Base-by-base conservation (phyloP, 2,797 vertebrate species). In the Vireo griseus region DNA sequence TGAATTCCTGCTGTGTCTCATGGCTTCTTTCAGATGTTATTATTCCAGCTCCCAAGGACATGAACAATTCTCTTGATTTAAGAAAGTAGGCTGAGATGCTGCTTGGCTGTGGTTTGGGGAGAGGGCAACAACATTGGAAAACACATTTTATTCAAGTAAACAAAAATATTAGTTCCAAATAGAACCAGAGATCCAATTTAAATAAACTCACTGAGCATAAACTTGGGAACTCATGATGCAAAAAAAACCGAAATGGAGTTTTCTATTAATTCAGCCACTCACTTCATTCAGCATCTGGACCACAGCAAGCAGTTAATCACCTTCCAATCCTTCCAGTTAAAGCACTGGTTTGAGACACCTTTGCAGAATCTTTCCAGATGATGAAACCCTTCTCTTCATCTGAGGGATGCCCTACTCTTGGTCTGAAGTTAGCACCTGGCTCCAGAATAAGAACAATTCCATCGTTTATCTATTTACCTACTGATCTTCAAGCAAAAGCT, bases 121-220 rank as follows among this genome's bases (percentile, higher is more conserved):
- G 26, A 54, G 57, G 50, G 18, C 21, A 86, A 57, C n/a, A 79
- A 54, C 57, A 80, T 19, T 40, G 11, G 66, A 67, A 86, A 89
- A 66, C 28, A 92, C 78, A 35, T 92, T 96, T 97, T 94, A 82
- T 82, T 92, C 62, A 90, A 86, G 88, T 82, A 68, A 93, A 93
- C n/a, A 94, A 95, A 78, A 95, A 58, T 72, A 66, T 28, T 40
- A 28, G 58, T 90, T 97, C 79, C 63, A 63, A 94, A 75, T 20
- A 82, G 71, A 66, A 84, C 35, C 62, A 91, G 48, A 55, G 25
- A 37, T 55, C 31, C 48, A 61, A 89, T 91, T 87, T 73, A 73
- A 92, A 80, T 93, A 67, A 94, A 69, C 51, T 89, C 63, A 57
- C 21, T 62, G 26, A 88, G 58, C n/a, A 12, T 57, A 80, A 88